Evolutionary conservation across 2,113 vertebrate species (phyloP).

Genomic region (Psephotus haematonotus): DNA sequence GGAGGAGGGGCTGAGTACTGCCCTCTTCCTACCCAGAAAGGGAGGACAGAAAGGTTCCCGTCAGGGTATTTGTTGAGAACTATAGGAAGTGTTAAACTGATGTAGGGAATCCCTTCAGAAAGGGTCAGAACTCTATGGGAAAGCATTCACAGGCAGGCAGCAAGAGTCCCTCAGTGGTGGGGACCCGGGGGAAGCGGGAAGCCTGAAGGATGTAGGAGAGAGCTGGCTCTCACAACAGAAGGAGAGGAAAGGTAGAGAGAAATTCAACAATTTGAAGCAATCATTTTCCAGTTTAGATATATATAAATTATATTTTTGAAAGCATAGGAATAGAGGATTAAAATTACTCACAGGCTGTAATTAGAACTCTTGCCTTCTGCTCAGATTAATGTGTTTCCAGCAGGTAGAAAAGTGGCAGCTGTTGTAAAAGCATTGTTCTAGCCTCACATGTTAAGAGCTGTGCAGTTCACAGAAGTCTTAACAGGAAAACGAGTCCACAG

Average conservation of each 20-base stretch:
- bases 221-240: not conserved
- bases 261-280: conserved; percentile 7
- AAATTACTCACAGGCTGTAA: conserved; percentile 8
- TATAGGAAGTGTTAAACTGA: not conserved
- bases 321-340: not conserved
- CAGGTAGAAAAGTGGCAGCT: not conserved
- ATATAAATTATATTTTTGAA: conserved; percentile 33
- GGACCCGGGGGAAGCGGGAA: not conserved
- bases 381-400: not conserved
- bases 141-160: not conserved
- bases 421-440: not conserved
- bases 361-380: conserved; percentile 14
- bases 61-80: not conserved
- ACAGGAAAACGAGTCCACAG: not conserved
- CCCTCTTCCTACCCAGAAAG: not conserved
- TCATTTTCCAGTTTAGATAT: not conserved
- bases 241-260: not conserved
- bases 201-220: not conserved
- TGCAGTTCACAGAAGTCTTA: not conserved
- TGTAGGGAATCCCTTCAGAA: not conserved
- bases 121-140: not conserved
- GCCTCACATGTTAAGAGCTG: not conserved
- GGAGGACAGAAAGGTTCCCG: not conserved
- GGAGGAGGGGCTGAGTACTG: not conserved
- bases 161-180: not conserved